These are phyloP conservation scores for Aegotheles bennettii DNA, from an alignment of 2,113 vertebrate species.

Conservation along the genomic window DNA sequence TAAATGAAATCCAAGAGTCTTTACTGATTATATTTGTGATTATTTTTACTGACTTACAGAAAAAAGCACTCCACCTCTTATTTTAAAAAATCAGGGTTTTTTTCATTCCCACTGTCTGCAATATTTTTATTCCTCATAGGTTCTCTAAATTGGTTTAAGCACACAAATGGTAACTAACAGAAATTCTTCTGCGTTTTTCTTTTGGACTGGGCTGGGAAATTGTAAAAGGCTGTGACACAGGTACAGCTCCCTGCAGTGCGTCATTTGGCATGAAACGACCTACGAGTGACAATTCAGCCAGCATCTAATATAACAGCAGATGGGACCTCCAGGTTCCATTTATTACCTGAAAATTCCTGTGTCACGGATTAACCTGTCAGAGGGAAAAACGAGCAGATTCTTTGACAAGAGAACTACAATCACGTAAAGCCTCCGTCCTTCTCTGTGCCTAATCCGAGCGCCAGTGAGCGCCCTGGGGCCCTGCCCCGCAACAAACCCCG, in stretches of 20 bases:
- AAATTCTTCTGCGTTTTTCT: not conserved
- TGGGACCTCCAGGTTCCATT: not conserved
- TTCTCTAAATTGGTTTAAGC: not conserved
- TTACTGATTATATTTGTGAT: not conserved
- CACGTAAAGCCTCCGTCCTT: rapidly evolving
- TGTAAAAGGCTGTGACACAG: rapidly evolving
- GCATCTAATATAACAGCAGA: not conserved
- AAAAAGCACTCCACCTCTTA: not conserved
- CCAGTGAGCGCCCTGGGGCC: rapidly evolving
- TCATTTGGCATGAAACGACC: not conserved
- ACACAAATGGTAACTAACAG: not conserved
- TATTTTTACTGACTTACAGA: rapidly evolving
- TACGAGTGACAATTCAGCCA: rapidly evolving
- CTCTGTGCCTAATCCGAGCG: rapidly evolving
- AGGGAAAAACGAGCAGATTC: rapidly evolving
- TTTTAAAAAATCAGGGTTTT: no score
- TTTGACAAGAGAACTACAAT: no score
- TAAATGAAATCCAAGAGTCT: not conserved
- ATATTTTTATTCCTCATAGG: not conserved
- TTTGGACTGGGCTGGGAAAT: not conserved
- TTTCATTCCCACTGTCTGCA: not conserved
- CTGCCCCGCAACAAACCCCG: rapidly evolving
- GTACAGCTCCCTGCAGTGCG: not conserved
- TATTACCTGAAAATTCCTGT: not conserved
- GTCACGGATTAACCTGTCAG: no score